phyloP scores from a whole-genome alignment of 2,888 invertebrate genomes.

The Drosophila kanekoi region DNA sequence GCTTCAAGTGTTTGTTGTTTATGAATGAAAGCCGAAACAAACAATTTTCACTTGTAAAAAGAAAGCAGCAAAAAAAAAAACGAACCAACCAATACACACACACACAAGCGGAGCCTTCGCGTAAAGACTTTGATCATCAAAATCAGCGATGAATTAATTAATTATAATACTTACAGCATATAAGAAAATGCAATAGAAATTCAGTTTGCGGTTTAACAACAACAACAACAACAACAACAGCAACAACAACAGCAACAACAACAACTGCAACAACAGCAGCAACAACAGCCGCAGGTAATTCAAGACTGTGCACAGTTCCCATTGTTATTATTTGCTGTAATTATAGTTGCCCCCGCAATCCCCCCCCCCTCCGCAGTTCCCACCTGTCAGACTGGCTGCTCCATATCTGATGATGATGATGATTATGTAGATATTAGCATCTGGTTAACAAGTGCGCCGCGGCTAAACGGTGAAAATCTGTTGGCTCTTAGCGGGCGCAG shows the following conservation, averaged over 20 bases:
- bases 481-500: constrained; percentile 65
- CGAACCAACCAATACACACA: too few species aligned
- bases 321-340: constrained; percentile 69
- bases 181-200: constrained; percentile 66
- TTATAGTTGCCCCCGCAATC: constrained; percentile 34
- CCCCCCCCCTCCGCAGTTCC: background rate
- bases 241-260: background rate
- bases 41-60: constrained; percentile 47
- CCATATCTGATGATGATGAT: constrained; percentile 43
- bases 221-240: constrained; percentile 34
- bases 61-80: constrained; percentile 48
- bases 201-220: constrained; percentile 61
- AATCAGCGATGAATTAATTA: constrained; percentile 66
- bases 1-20: constrained; percentile 25
- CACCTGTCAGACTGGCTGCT: background rate
- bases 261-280: constrained; percentile 25
- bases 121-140: constrained; percentile 30
- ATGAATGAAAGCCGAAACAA: constrained; percentile 53
- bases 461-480: constrained; percentile 76
- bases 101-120: constrained; percentile 18
- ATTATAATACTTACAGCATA: constrained; percentile 52
- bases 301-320: constrained; percentile 64
- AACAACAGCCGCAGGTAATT: constrained; percentile 56
- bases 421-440: constrained; percentile 66
- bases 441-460: constrained; percentile 77